Evolutionary conservation across 2,888 invertebrate species (phyloP).

Genomic region (Diogma glabrata): DNA sequence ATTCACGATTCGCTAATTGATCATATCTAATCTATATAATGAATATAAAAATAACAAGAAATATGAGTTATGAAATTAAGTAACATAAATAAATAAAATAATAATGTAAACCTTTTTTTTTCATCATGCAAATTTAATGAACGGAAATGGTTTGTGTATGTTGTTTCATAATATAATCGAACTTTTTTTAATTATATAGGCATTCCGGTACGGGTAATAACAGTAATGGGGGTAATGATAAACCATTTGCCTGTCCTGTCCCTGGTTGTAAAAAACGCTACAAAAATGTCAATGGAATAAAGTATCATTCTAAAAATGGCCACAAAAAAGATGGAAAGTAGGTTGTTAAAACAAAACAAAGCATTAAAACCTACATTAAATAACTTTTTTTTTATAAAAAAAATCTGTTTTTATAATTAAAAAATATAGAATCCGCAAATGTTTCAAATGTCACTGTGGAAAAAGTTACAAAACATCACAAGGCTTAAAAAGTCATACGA

Average conservation of each 20-base stretch:
- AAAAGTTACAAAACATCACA: slow-evolving; percentile 75
- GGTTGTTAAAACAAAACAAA: slow-evolving; percentile 31
- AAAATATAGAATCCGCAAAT: slow-evolving; percentile 54
- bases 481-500: slow-evolving; percentile 62
- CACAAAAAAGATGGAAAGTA: slow-evolving; percentile 76
- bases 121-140: no score
- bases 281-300: slow-evolving; percentile 80
- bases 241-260: slow-evolving; percentile 74
- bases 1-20: no score
- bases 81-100: no score
- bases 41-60: no score
- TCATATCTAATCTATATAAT: no score
- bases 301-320: slow-evolving; percentile 78
- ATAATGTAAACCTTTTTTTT: no score
- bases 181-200: slow-evolving; percentile 25
- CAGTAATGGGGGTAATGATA: slow-evolving; percentile 44
- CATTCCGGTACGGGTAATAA: slow-evolving; percentile 37
- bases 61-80: no score
- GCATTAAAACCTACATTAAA: slow-evolving; percentile 6
- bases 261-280: slow-evolving; percentile 80
- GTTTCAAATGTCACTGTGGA: slow-evolving; percentile 72
- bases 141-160: no score
- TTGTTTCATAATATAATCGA: no score
- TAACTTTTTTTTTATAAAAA: slow-evolving; percentile 14
- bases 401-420: slow-evolving; percentile 10